These are phyloP conservation scores for Enteromius argenteus DNA, from an alignment of 2,797 vertebrate species.

Conservation along the genomic window DNA sequence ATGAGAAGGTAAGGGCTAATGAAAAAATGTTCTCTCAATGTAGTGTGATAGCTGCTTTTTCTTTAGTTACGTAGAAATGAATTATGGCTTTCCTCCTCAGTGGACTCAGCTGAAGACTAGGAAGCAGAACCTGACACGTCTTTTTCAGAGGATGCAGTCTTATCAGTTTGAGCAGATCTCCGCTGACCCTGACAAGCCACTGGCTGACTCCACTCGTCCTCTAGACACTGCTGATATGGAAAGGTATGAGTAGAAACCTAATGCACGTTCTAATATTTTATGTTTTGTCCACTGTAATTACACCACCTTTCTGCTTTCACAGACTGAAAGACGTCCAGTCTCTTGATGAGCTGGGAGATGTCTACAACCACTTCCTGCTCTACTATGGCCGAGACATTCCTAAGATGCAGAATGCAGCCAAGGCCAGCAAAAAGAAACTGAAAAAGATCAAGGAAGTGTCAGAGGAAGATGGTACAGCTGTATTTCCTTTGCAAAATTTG, in stretches of 20 bases:
- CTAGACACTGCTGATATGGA: conserved; percentile 97
- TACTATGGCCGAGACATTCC: conserved; percentile 99
- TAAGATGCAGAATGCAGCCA: conserved; percentile 97
- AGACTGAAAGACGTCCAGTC: conserved; percentile 97
- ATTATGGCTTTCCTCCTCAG: conserved; percentile 69
- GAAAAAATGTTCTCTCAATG: neutral
- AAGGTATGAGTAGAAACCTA: conserved; percentile 76
- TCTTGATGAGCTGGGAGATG: conserved; percentile 94
- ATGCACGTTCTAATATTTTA: neutral
- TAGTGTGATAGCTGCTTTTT: neutral
- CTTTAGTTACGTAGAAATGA: neutral
- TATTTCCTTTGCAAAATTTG: neutral
- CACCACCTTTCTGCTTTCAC: neutral
- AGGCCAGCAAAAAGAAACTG: conserved; percentile 88
- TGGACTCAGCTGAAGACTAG: conserved; percentile 97
- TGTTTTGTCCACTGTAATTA: neutral
- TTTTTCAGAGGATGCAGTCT: conserved; percentile 98
- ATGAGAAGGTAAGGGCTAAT: conserved; percentile 90
- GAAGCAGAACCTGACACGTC: conserved; percentile 95
- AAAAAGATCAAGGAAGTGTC: conserved; percentile 91
- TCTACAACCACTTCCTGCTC: conserved; percentile 97
- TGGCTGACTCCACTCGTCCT: conserved; percentile 95
- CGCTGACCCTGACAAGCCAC: conserved; percentile 96
- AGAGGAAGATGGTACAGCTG: conserved; percentile 82
- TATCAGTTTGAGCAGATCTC: conserved; percentile 98